phyloP scores from a whole-genome alignment of 2,888 invertebrate species.

The Lobophora halterata region DNA sequence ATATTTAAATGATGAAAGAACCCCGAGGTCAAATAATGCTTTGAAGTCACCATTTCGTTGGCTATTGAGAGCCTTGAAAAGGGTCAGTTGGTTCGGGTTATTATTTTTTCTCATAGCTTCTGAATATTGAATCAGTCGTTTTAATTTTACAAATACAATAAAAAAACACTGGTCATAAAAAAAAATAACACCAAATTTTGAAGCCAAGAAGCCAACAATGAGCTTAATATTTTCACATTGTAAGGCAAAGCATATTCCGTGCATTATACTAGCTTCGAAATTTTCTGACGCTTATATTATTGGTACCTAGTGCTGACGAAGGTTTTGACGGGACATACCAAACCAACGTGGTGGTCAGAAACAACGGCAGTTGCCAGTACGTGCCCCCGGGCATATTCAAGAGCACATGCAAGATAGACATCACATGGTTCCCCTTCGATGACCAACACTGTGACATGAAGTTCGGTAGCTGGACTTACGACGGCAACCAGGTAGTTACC shows the following conservation, averaged over 20 bases:
- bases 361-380: constrained; percentile 99
- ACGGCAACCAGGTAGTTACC: constrained; percentile 91
- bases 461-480: constrained; percentile 99
- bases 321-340: constrained; percentile 99
- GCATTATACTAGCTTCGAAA: constrained; percentile 3
- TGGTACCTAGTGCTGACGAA: constrained; percentile 95
- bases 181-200: constrained; percentile 4
- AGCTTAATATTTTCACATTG: not conserved
- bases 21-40: constrained; percentile 39
- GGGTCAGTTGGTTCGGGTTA: constrained; percentile 46
- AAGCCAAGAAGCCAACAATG: not conserved
- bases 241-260: not conserved
- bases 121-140: constrained; percentile 28
- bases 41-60: constrained; percentile 42
- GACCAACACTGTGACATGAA: constrained; percentile 99
- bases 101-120: constrained; percentile 39
- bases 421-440: constrained; percentile 99
- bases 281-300: constrained; percentile 53
- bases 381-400: constrained; percentile 99
- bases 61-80: constrained; percentile 48
- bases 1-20: constrained; percentile 38
- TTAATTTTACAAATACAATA: constrained; percentile 16
- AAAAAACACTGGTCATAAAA: constrained; percentile 3
- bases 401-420: constrained; percentile 99
- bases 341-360: constrained; percentile 99